Base-by-base conservation (phyloP, 2,113 vertebrate genomes). In the Pelecanoides urinatrix region DNA sequence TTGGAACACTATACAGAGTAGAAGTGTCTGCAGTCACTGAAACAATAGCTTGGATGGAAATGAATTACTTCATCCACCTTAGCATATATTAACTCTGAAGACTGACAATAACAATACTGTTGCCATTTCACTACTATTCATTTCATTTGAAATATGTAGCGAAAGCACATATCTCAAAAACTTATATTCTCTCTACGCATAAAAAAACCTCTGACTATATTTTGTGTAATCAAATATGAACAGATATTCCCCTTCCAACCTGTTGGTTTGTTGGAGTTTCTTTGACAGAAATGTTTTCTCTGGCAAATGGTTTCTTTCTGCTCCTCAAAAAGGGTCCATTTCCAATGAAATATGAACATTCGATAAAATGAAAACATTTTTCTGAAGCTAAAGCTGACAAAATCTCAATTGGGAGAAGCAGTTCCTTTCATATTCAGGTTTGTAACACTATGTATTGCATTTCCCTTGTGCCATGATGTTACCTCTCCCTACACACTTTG, bases 41-140 rank as follows among this genome's bases (percentile, higher is more conserved):
- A 96, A 88, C 78, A 94, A 74, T 59, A 70, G n/a, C 59, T 95
- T 83, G 42, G 62, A 86, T 78, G 32, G 78, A 81, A 90, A 80
- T 1, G 26, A 88, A 77, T 86, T 83, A 59, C 32, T 93, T 91
- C 8, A 47, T 79, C 71, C n/a, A 82, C 67, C 47, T 80, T 26
- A 74, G 71, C n/a, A 22, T 21, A 47, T 47, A 83, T 73, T 88
- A 95, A 62, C 26, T 93, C 45, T 58, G 58, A 92, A 80, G 71
- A 76, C 45, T 44, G 66, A 30, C n/a, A 94, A 56, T 52, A 74
- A 62, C 21, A 94, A 65, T 42, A 42, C 13, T 16, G 53, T 73
- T 95, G 75, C 16, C 29, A 73, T 74, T 89, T 89, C 78, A 84
- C n/a, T 84, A 40, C 26, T 84, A 30, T 66, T 91, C 3, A 67